Conservation (phyloP, 2,797 vertebrate species). For the Otolemur crassicaudatus region DNA sequence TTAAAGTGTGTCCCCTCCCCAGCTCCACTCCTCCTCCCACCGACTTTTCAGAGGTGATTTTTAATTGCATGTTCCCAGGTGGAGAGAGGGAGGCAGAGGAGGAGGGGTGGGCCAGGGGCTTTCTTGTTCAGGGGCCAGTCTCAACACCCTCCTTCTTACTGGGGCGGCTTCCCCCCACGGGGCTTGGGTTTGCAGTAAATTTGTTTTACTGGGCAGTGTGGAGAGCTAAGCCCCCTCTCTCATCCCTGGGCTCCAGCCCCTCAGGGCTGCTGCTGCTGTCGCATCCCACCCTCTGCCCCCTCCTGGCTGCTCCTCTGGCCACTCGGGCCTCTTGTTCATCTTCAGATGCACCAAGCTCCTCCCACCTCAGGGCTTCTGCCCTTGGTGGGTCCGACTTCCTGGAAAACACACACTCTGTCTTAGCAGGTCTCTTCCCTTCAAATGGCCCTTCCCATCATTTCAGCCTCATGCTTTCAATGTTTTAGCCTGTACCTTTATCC, state of each 20-base stretch:
- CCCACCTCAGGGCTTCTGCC: not conserved
- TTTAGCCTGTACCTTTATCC: not conserved
- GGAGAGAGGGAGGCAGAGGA: not conserved
- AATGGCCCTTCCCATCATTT: not conserved
- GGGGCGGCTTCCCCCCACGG: not conserved
- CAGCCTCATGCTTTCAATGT: fast-evolving
- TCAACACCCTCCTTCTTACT: not conserved
- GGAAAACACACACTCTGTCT: not conserved
- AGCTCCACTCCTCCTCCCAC: not conserved
- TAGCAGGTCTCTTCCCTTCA: fast-evolving
- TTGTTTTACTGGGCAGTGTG: not conserved
- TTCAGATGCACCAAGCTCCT: fast-evolving
- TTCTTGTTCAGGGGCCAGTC: not conserved
- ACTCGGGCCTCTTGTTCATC: fast-evolving
- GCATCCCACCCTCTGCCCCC: not conserved
- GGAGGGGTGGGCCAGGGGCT: not conserved
- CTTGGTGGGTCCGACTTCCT: fast-evolving
- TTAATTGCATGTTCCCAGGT: slow-evolving; percentile 49
- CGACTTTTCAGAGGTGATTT: slow-evolving; percentile 60
- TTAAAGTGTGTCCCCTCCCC: not conserved
- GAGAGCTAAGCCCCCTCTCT: not conserved
- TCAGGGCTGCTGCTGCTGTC: too few species aligned
- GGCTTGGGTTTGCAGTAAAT: too few species aligned
- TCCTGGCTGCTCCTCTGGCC: too few species aligned
- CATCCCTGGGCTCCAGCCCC: not conserved